Conservation (phyloP, 2,797 vertebrate genomes). For the Rachycentron canadum region DNA sequence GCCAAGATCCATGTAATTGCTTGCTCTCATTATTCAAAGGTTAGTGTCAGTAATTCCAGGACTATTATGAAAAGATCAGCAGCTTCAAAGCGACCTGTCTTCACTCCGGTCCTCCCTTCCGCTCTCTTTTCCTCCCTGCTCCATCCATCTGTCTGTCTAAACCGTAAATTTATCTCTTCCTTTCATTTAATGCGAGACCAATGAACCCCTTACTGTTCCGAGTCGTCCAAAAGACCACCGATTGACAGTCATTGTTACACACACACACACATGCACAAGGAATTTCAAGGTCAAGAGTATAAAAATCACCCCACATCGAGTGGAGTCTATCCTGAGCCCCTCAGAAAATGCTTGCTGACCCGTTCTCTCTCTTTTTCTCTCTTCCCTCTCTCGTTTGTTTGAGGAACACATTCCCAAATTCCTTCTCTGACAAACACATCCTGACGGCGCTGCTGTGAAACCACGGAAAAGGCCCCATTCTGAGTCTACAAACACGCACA, state of each 20-base stretch:
- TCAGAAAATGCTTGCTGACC: conserved; percentile 69
- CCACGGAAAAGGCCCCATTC: conserved; percentile 73
- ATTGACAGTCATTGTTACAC: conserved; percentile 41
- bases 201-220: conserved; percentile 56
- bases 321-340: conserved; percentile 39
- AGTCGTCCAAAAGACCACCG: conserved; percentile 33
- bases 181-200: conserved; percentile 46
- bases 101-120: conserved; percentile 40
- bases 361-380: conserved; percentile 52
- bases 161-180: conserved; percentile 47
- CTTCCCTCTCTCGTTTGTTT: conserved; percentile 77
- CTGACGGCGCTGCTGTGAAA: conserved; percentile 78
- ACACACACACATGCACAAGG: conserved; percentile 34
- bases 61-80: conserved; percentile 57
- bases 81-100: conserved; percentile 59
- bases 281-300: conserved; percentile 72
- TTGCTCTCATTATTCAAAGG: conserved; percentile 49
- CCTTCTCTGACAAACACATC: conserved; percentile 82
- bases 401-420: conserved; percentile 83
- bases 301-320: conserved; percentile 54
- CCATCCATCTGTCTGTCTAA: conserved; percentile 21
- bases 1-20: conserved; percentile 46
- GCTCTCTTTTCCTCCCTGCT: conserved; percentile 8
- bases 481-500: conserved; percentile 55
- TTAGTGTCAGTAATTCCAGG: conserved; percentile 50